Base-by-base conservation (phyloP, 2,113 vertebrate species). In the Scolopax mira region DNA sequence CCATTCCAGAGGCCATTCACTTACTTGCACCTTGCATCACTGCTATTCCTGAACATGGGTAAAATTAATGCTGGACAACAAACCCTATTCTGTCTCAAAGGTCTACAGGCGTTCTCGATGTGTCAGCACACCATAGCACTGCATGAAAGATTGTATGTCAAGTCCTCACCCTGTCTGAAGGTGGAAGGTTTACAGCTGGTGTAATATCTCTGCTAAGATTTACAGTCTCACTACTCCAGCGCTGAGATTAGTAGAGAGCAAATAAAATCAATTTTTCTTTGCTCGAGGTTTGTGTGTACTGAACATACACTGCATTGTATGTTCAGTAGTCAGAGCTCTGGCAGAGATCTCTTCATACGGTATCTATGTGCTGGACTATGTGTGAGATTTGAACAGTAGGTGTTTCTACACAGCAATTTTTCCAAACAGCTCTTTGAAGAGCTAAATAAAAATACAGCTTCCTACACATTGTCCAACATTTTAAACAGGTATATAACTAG, bases 401-500 rank as follows among this genome's bases (percentile, higher is more conserved):
- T 94, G 65, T 44, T 94, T 79, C 86, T 75, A 51, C 18, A 81
- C 46, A 93, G 69, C 42, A 61, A 6, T 73, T 78, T 88, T 91
- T 81, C 61, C 65, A 89, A 94, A 92, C 1, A 7, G 60, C 77
- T 95, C 72, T 82, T 78, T 67, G n/a, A 85, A 89, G 77, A 80
- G 48, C 33, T 72, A 52, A 74, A 61, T 81, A 92, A 93, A 96
- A 94, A 87, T 60, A 84, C 35, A 67, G 30, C 83, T 95, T 93
- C 83, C 89, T 89, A 93, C 83, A 90, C 88, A 78, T 66, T 86
- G 92, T 75, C 79, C 80, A 95, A 55, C 57, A 87, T 79, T 72
- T 93, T 30, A 90, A 72, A 94, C 74, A 42, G 65, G 80, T 69
- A 10, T 41, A 25, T 60, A 94, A 65, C 73, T 78, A 72, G 48